phyloP scores from a whole-genome alignment of 1,140 invertebrate species.

The Cotesia chilonis region DNA sequence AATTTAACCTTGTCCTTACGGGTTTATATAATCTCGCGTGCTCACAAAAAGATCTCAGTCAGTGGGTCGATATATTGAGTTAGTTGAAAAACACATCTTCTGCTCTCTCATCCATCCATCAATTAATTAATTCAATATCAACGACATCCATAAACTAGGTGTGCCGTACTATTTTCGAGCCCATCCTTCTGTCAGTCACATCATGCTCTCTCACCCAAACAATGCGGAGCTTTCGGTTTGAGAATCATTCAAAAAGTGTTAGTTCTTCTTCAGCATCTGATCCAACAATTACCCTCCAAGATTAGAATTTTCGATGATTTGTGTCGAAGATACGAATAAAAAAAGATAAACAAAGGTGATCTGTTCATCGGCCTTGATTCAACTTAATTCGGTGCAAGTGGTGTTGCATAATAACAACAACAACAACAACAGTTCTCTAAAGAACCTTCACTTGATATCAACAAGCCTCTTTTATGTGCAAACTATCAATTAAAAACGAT shows the following conservation, averaged over 20 bases:
- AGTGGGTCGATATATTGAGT: slow-evolving; percentile 42
- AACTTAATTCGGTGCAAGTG: slow-evolving; percentile 40
- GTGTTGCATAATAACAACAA: slow-evolving; percentile 19
- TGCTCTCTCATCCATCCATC: slow-evolving; percentile 32
- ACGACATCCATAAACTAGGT: neutral
- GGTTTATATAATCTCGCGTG: slow-evolving; percentile 53
- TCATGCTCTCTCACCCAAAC: neutral
- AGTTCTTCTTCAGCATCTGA: too few species aligned
- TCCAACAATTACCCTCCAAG: neutral
- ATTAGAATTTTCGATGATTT: too few species aligned
- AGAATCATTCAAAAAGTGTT: neutral
- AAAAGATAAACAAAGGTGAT: slow-evolving; percentile 7
- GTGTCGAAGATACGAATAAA: too few species aligned
- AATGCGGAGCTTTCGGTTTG: neutral
- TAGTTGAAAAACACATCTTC: slow-evolving; percentile 2
- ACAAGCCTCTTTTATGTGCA: too few species aligned
- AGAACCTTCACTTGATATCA: slow-evolving; percentile 20
- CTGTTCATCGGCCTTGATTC: slow-evolving; percentile 30
- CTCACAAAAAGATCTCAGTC: slow-evolving; percentile 44
- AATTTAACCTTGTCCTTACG: slow-evolving; percentile 53
- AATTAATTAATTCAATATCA: slow-evolving; percentile 20
- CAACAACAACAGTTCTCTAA: too few species aligned
- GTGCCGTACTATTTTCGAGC: slow-evolving; percentile 17
- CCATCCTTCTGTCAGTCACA: slow-evolving; percentile 14
- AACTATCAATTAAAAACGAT: neutral